Evolutionary conservation across 2,888 invertebrate species (phyloP).

Genomic region (Dichetophora obliterata): DNA sequence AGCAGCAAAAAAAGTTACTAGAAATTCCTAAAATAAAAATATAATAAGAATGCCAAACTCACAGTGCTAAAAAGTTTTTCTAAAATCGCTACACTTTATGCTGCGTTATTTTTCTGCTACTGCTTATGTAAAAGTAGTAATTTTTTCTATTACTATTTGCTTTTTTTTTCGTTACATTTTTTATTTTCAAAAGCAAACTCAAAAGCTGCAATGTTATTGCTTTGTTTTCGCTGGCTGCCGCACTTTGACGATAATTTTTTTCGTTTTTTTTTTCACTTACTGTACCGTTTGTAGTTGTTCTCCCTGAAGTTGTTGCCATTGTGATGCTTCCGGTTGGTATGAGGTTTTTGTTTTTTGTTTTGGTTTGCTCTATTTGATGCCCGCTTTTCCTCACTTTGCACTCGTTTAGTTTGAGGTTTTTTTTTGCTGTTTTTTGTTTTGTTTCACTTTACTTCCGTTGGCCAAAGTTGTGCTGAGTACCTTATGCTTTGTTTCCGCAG

Average conservation of each 20-base stretch:
- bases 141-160: not conserved
- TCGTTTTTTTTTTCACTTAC: too few species aligned
- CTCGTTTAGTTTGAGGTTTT: not conserved
- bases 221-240: slow-evolving; percentile 4
- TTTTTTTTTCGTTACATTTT: not conserved
- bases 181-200: not conserved
- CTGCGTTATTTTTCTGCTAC: too few species aligned
- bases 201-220: slow-evolving; percentile 1
- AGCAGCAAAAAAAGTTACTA: too few species aligned
- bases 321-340: not conserved
- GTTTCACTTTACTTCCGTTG: slow-evolving; percentile 18
- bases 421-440: not conserved
- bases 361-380: not conserved
- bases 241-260: slow-evolving; percentile 1
- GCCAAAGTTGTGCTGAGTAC: slow-evolving; percentile 5
- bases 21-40: too few species aligned
- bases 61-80: too few species aligned
- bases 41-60: too few species aligned
- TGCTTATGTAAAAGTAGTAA: too few species aligned
- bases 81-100: too few species aligned
- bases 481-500: slow-evolving; percentile 30
- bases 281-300: slow-evolving; percentile 7
- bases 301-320: not conserved
- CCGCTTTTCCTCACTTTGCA: not conserved
- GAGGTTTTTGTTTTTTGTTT: not conserved